Percentiles rank a stretch among this genome's conserved stretches.
These are phyloP conservation scores for Schizopygopsis pylzovi DNA, from an alignment of 2,797 vertebrate species.

Conservation along the genomic window DNA sequence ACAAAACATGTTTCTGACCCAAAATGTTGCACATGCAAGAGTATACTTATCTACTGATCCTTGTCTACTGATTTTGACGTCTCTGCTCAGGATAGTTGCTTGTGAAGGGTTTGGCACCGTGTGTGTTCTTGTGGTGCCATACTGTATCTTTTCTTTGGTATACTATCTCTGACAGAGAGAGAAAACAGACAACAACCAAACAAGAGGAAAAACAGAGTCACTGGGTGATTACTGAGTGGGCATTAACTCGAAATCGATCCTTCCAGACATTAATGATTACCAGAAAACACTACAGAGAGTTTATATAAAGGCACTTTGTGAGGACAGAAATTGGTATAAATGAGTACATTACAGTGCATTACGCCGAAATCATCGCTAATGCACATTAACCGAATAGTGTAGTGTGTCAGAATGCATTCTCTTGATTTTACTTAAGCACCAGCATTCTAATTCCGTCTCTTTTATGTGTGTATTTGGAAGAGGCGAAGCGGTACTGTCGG, in stretches of 20 bases:
- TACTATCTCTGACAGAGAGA: not conserved
- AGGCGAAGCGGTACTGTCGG: not conserved
- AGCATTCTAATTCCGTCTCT: constrained; percentile 10
- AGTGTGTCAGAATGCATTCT: constrained; percentile 32
- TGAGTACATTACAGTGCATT: constrained; percentile 45
- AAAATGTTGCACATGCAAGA: not conserved
- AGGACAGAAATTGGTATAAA: constrained; percentile 48
- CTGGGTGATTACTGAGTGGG: constrained; percentile 4
- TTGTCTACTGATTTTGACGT: not conserved
- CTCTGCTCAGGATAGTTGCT: not conserved
- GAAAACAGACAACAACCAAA: constrained; percentile 33
- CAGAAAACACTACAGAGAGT: constrained; percentile 38
- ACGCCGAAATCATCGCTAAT: constrained; percentile 27
- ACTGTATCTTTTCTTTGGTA: constrained; percentile 2
- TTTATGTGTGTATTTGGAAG: constrained; percentile 11
- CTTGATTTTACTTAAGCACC: constrained; percentile 12
- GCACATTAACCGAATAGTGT: constrained; percentile 25
- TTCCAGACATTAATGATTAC: constrained; percentile 42
- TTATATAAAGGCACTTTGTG: constrained; percentile 43
- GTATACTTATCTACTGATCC: not conserved
- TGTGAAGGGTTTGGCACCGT: not conserved
- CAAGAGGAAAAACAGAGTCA: constrained; percentile 17
- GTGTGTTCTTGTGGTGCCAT: not conserved
- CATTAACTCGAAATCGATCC: constrained; percentile 44
- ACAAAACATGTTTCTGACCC: not conserved